phyloP scores from a whole-genome alignment of 2,113 vertebrate species.

The Hippocampus barbouri region DNA sequence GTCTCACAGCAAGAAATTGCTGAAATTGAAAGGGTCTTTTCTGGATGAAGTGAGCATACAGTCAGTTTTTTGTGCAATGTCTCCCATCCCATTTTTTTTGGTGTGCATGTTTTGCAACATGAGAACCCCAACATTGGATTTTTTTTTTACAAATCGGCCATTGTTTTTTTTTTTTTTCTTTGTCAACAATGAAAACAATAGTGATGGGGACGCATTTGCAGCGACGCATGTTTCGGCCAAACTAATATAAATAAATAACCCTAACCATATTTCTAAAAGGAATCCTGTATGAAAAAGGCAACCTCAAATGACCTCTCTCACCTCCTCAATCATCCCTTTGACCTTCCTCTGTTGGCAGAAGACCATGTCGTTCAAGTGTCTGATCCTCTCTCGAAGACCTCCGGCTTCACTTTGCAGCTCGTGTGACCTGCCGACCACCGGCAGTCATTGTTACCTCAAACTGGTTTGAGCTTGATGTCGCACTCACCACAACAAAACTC shows the following conservation, averaged over 20 bases:
- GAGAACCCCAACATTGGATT: background rate
- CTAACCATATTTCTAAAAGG: too few relatives aligned
- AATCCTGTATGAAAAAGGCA: background rate
- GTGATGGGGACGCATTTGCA: background rate
- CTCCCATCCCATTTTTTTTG: background rate
- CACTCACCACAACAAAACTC: background rate
- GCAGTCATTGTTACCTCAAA: background rate
- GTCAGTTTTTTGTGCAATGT: background rate
- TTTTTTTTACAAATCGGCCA: background rate
- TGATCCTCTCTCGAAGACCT: constrained; percentile 87
- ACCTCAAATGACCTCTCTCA: constrained; percentile 54
- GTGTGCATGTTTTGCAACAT: background rate
- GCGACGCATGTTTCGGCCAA: background rate
- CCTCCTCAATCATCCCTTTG: constrained; percentile 97
- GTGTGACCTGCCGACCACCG: constrained; percentile 73
- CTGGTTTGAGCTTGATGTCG: background rate
- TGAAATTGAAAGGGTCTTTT: background rate
- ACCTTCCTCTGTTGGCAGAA: constrained; percentile 98
- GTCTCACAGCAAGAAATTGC: background rate
- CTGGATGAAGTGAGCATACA: background rate
- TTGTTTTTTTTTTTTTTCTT: background rate
- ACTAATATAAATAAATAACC: too few relatives aligned
- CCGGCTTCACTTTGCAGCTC: constrained; percentile 79
- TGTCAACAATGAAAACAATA: background rate
- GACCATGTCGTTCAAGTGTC: constrained; percentile 96